Base-by-base conservation (phyloP, 2,888 invertebrate species). In the Thalpophila matura region DNA sequence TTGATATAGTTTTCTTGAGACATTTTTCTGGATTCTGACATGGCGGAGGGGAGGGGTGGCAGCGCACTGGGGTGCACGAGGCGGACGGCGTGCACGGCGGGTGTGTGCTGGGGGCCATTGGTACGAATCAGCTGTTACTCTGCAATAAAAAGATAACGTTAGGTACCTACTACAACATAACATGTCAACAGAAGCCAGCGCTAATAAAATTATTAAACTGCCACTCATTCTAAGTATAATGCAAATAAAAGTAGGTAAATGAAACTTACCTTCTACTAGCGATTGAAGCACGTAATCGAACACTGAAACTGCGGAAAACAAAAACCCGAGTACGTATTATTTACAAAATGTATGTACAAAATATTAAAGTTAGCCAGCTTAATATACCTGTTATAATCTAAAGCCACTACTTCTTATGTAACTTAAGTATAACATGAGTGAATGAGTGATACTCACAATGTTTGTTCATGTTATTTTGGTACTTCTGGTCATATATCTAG, bases 1-100 rank as follows among this genome's bases (percentile, higher is more conserved):
- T 92, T 14, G 86, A 87, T 18, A 65, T 88, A 1, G 90, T 89
- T 77, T 60, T 89, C 55, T 60, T 84, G 12, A 94, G 77, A 63
- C 94, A 94, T 86, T 81, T 85, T 77, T 91, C 91, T 14, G 94
- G 94, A 50, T 87, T 85, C 46, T 80, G 16, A 67, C 94, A 94
- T 3, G 89, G 89, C 0, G 94, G 93, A 10, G 89, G 88, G 4
- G 87, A 82, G 12, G 93, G 94, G 42, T 94, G 93, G 73, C 94
- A 94, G 57, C 92, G 88, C 33, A 87, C 59, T 0, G 91, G 90
- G 22, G 82, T 75, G 81, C 94, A 94, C 1, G 93, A 91, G 26
- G 94, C 86, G 4, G 88, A 80, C 3, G 94, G 93, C 16, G 90
- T 91, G 80, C 94, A 94, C 35, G 94, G 91, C 43, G 94, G 94